Evolutionary conservation across 2,113 vertebrate species (phyloP), one percentile per base, ranked within the genome.

Genomic region (Girardinichthys multiradiatus): DNA sequence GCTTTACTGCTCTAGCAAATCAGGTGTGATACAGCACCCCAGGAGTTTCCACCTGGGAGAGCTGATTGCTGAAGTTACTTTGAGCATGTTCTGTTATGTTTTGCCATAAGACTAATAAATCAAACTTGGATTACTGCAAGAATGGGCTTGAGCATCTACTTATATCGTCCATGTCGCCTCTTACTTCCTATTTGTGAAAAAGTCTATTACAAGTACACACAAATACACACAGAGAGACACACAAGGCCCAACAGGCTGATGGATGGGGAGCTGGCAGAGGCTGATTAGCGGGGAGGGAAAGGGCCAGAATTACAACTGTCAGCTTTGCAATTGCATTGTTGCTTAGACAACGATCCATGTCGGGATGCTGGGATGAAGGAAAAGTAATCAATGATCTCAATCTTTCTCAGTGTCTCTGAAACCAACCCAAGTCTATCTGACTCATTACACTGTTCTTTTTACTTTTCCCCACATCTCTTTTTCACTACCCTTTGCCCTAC

Each of bases 231-330:
- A 2, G 2, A 7, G 17, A 54, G 24, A n/a, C 9, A 12, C 66
- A 58, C 67, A 35, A 35, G 10, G 28, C n/a, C 61, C 74, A 73
- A n/a, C 68, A 13, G 75, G 62, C 76, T 87, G 82, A 91, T 88
- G 76, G 88, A 91, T 86, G 82, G 75, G 4, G 62, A 64, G 76
- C 82, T 86, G 84, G 90, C 85, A 75, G 74, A 85, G 76, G 84
- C 76, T 79, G 82, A 87, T 91, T 89, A 91, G 76, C 81, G 62
- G 68, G 59, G 82, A 74, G 69, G 74, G 88, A 77, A 87, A 80
- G 83, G 74, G 70, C 72, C 74, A 77, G 87, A 88, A 91, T 90
- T 75, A 86, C 84, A 85, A 83, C 82, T 78, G 69, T 88, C 30
- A 0, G 81, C 61, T 4, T 74, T 3, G 71, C 57, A 12, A 63